Base-by-base conservation (phyloP, 2,888 invertebrate genomes). In the Thereva nobilitata region DNA sequence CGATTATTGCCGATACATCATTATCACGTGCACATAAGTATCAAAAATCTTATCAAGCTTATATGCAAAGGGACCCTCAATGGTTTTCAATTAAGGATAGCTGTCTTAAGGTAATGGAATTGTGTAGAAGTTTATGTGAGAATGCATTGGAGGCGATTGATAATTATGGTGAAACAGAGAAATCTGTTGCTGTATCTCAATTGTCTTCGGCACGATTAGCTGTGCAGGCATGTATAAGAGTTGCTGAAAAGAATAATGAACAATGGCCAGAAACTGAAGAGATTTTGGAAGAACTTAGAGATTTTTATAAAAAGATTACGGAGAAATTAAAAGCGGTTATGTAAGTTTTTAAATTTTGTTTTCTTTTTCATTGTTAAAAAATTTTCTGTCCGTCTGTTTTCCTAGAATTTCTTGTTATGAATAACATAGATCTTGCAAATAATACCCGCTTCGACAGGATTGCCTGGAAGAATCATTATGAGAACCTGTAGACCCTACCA, bases 21-120 rank as follows among this genome's bases (percentile, higher is more conserved):
- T 75, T 87, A 35, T 79, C 87, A 37, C 84, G 84, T 72, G 86
- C 86, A 0, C 91, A 93, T 75, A 87, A 90, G 68, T 82, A 94
- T 23, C 88, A 92, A 71, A 88, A 90, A 76, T 89, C 93, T 0
- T 90, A 91, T 76, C 85, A 89, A 63, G 88, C 89, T 0, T 86
- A 85, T 70, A 88, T 89, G n/a, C 87, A 89, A 77, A 84, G 86
- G 5, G 81, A 82, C 23, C 80, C 76, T 6, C 70, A 72, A 69
- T 88, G 89, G 86, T 79, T 84, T 2, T 84, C 84, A 67, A 84
- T 84, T 71, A 83, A 85, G 0, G 82, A 83, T 0, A 83, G 84
- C 4, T 87, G 88, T 73, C 79, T 84, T 67, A 85, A 86, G 75
- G 87, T 91, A 0, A 78, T 91, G 9, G 79, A 85, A 61, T 76